A percentile compares a stretch with the other conserved stretches of the same genome.
phyloP scores from a whole-genome alignment of 2,797 vertebrate species.

The Schizopygopsis pylzovi region DNA sequence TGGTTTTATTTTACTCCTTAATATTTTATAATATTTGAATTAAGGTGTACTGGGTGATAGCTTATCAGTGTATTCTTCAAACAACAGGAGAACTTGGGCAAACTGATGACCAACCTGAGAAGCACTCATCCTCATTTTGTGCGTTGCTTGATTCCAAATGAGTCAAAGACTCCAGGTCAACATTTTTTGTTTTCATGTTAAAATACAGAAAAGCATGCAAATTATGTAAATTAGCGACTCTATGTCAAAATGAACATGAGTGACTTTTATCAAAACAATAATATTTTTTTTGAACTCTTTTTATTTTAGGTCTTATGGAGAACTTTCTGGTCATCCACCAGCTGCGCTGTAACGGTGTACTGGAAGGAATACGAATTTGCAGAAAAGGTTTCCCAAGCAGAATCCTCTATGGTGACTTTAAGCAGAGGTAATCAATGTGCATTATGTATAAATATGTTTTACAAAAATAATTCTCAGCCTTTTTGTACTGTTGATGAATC shows the following conservation, averaged over 20 bases:
- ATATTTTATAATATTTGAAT: neutral
- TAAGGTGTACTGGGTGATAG: neutral
- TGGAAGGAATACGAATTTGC: constrained; percentile 89
- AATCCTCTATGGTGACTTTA: constrained; percentile 90
- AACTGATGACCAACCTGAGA: constrained; percentile 88
- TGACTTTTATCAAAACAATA: neutral
- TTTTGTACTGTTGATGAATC: neutral
- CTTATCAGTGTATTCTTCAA: neutral
- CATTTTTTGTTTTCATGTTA: constrained; percentile 40
- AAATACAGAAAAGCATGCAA: neutral
- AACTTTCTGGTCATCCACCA: constrained; percentile 83
- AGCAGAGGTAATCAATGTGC: constrained; percentile 80
- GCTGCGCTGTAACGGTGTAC: constrained; percentile 85
- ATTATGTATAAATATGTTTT: too few species aligned
- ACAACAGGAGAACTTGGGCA: constrained; percentile 85
- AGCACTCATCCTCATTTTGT: constrained; percentile 94
- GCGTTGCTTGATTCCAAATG: constrained; percentile 91
- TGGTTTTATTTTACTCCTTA: neutral
- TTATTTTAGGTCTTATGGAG: constrained; percentile 70
- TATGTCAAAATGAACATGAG: neutral
- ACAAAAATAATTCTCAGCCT: neutral
- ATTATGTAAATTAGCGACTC: neutral
- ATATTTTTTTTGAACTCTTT: neutral
- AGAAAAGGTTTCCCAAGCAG: constrained; percentile 90
- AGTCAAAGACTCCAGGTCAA: constrained; percentile 91